A percentile compares a stretch with the other conserved stretches of the same genome.
phyloP scores from a whole-genome alignment of 1,140 invertebrate genomes.

The Triops longicaudatus region DNA sequence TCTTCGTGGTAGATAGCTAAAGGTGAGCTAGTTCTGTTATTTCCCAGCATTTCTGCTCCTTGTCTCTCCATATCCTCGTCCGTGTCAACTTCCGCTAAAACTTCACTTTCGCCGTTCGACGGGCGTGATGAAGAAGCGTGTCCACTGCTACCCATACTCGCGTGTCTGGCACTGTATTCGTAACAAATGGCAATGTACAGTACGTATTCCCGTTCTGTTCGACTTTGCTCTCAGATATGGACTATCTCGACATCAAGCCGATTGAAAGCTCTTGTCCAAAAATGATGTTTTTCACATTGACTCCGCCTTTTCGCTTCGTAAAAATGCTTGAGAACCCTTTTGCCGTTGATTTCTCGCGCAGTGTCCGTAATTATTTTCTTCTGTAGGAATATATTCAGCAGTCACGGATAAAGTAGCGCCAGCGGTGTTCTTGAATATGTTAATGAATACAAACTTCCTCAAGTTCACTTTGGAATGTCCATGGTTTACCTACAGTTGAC shows the following conservation, averaged over 20 bases:
- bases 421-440: too few species aligned
- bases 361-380: too few species aligned
- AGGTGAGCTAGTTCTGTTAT: background rate
- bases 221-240: background rate
- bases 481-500: too few species aligned
- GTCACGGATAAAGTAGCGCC: too few species aligned
- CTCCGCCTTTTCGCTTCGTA: background rate
- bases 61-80: background rate
- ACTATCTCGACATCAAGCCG: background rate
- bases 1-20: background rate
- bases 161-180: background rate
- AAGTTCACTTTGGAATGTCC: too few species aligned
- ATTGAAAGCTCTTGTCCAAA: background rate
- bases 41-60: background rate
- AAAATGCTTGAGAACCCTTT: background rate
- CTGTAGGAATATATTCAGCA: too few species aligned
- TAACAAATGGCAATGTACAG: background rate
- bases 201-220: background rate
- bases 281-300: background rate
- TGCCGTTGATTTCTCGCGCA: too few species aligned
- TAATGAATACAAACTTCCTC: too few species aligned
- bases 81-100: background rate
- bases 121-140: background rate
- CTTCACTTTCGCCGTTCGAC: background rate
- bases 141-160: background rate